Evolutionary conservation across 2,888 invertebrate species (phyloP), one percentile per base, ranked within the genome.

Genomic region (Hyalella azteca): DNA sequence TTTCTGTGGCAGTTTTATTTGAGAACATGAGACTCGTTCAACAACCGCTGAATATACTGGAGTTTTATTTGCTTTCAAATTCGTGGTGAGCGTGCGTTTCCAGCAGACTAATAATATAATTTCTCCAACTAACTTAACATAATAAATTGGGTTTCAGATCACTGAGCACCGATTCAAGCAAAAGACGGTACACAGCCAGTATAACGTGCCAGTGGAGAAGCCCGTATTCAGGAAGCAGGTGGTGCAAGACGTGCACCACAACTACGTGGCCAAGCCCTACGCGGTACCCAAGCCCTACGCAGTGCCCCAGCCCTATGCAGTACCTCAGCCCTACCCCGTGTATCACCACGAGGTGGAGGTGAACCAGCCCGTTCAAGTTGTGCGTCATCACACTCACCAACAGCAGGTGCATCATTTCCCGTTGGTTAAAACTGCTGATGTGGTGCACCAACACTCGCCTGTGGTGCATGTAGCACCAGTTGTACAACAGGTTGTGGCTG

Each of bases 211-310:
- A 4, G 75, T 75, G 26, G 26, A 26, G n/a, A 32, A 75, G 29
- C 41, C 75, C 15, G 75, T 75, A 26, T 45, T 36, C 75, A 40
- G 75, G 29, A 75, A 75, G 75, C 40, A 75, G 45, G 75, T 75
- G 7, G 45, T 75, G 2, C 75, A 75, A 32, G 75, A 75, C 75
- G 75, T 75, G 45, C 40, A 41, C 45, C 75, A 75, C 75, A 41
- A 75, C 32, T 75, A 75, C 75, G 45, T 75, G 5, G 75, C 75
- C 3, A 75, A 75, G 75, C 75, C 75, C 26, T 75, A 75, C 75
- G 75, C 75, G 5, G 75, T 75, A 3, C 75, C 75, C 40, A 75
- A 45, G 29, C 75, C 75, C 1, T 75, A 75, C 45, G 75, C 40
- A 3, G 75, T 75, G n/a, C 75, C 75, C 3, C 45, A 75, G 41